phyloP scores from a whole-genome alignment of 2,797 vertebrate genomes.

The Myotis daubentonii region DNA sequence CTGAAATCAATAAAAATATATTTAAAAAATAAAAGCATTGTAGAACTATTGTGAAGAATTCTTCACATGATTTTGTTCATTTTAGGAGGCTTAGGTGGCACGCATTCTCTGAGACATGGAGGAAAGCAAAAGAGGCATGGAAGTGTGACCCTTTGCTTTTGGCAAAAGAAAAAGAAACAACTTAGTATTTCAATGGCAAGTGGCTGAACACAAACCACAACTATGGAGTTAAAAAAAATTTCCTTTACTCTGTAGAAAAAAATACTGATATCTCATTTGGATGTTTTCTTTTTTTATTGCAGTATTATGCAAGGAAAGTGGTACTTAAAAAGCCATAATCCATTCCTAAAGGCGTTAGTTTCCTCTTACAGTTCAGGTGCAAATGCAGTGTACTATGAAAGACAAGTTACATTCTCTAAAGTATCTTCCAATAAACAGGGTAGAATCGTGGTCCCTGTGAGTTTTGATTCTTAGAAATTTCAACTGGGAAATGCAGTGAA shows the following conservation, averaged over 20 bases:
- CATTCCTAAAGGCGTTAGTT: conserved; percentile 72
- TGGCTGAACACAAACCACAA: conserved; percentile 54
- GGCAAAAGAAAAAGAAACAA: background rate
- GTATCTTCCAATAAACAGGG: conserved; percentile 67
- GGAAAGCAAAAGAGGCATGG: background rate
- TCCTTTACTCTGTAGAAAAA: conserved; percentile 68
- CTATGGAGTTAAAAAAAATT: conserved; percentile 62
- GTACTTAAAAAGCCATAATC: conserved; percentile 82
- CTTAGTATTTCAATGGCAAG: conserved; percentile 38
- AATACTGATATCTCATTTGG: conserved; percentile 66
- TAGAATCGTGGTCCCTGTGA: background rate
- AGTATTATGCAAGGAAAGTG: conserved; percentile 75
- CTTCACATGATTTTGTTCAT: conserved; percentile 1
- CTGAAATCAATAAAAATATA: background rate
- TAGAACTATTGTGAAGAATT: background rate
- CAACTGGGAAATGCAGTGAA: background rate
- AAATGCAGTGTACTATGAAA: conserved; percentile 49
- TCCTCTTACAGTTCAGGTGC: conserved; percentile 75
- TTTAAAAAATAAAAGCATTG: background rate
- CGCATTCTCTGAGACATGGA: background rate
- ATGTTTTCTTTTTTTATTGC: conserved; percentile 81
- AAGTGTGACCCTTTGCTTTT: conserved; percentile 5
- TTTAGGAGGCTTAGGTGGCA: background rate
- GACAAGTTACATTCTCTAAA: conserved; percentile 60
- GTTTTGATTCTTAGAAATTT: conserved; percentile 61